phyloP scores from a whole-genome alignment of 2,797 vertebrate genomes.

The Pangasius larnaudii region DNA sequence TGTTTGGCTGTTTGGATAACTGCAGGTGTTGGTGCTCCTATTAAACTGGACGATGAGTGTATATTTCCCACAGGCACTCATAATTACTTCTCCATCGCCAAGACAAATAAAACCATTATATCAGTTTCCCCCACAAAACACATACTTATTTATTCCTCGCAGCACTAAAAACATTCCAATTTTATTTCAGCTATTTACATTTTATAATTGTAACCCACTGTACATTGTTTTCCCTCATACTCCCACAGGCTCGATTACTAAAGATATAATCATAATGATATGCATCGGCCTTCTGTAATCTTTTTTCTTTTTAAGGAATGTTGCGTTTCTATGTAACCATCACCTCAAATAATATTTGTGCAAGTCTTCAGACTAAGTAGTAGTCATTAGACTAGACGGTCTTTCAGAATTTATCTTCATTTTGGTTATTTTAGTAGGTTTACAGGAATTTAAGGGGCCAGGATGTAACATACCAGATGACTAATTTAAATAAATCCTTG shows the following conservation, averaged over 20 bases:
- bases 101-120: not conserved
- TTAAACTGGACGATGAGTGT: no score
- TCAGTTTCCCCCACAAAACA: conserved; percentile 1
- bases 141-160: conserved; percentile 13
- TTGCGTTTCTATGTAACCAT: not conserved
- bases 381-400: conserved; percentile 4
- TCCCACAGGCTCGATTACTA: conserved; percentile 13
- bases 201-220: conserved; percentile 10
- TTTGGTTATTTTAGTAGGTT: not conserved
- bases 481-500: not conserved
- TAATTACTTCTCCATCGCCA: not conserved
- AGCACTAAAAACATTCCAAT: not conserved
- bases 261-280: conserved; percentile 20
- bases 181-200: conserved; percentile 17
- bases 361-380: conserved; percentile 14
- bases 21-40: no score
- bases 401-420: conserved; percentile 28
- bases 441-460: not conserved
- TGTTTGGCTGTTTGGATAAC: no score
- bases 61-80: not conserved
- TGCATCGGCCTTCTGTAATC: not conserved
- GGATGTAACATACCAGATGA: not conserved
- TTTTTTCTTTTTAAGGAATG: not conserved
- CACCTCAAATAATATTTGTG: conserved; percentile 29
- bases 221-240: conserved; percentile 11